phyloP scores from a whole-genome alignment of 2,888 invertebrate genomes.

The Ophioninae sp. region DNA sequence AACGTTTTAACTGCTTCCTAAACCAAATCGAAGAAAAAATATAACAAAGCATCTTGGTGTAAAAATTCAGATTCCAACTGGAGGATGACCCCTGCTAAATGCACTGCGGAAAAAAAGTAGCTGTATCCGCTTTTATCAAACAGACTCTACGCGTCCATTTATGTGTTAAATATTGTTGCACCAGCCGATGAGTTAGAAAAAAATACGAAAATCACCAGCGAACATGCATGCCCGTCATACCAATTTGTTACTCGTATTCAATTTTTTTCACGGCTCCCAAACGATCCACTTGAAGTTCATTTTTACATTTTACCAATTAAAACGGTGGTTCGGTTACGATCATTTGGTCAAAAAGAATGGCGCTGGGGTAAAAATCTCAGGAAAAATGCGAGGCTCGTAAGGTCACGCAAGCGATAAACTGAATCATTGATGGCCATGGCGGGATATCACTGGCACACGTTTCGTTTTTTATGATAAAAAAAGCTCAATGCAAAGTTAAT shows the following conservation, averaged over 20 bases:
- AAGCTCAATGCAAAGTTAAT: neutral
- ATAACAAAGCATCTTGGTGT: too few relatives aligned
- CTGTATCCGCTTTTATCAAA: neutral
- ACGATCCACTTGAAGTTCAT: neutral
- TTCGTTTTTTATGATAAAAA: neutral
- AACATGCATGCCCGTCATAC: neutral
- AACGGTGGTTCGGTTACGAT: neutral
- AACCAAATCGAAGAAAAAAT: too few relatives aligned
- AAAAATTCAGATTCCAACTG: too few relatives aligned
- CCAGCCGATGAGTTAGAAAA: neutral
- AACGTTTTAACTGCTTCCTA: too few relatives aligned
- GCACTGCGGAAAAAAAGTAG: too few relatives aligned
- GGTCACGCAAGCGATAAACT: neutral
- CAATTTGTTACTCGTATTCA: neutral
- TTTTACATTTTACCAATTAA: neutral
- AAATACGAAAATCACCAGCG: neutral
- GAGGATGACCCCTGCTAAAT: too few relatives aligned
- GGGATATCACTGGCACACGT: neutral
- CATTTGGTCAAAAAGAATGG: neutral
- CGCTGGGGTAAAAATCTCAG: neutral
- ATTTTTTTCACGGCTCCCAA: neutral
- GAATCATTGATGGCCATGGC: neutral
- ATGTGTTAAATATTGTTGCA: constrained; percentile 13
- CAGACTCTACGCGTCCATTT: constrained; percentile 5
- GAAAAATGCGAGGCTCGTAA: neutral